Conservation (phyloP, 1,140 invertebrate genomes). For the Contarinia nasturtii region DNA sequence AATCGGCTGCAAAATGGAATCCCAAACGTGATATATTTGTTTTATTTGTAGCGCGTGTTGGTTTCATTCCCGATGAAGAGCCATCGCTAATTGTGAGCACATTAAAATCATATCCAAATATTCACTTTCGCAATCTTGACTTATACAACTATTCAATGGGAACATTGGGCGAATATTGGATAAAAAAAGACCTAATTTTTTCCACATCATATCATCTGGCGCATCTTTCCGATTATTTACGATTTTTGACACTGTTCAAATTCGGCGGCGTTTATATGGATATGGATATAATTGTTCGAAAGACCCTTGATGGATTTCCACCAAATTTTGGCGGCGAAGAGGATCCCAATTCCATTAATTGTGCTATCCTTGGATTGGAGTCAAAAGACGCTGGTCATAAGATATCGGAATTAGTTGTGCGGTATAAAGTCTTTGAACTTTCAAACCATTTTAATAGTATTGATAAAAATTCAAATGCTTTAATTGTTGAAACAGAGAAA, state of each 20-base stretch:
- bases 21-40: conserved; percentile 33
- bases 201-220: conserved; percentile 28
- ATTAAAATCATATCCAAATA: conserved; percentile 31
- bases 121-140: conserved; percentile 33
- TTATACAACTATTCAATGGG: conserved; percentile 32
- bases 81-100: conserved; percentile 21
- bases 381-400: conserved; percentile 31
- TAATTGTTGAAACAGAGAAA: too few relatives aligned
- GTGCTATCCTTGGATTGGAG: conserved; percentile 42
- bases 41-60: conserved; percentile 29
- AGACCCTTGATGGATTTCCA: conserved; percentile 32
- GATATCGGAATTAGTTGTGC: too few relatives aligned
- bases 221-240: conserved; percentile 46
- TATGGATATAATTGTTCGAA: conserved; percentile 49
- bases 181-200: conserved; percentile 31
- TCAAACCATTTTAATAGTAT: too few relatives aligned
- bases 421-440: too few relatives aligned
- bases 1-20: conserved; percentile 41
- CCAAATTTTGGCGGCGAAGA: conserved; percentile 45
- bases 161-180: conserved; percentile 40
- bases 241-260: conserved; percentile 53
- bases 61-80: conserved; percentile 12
- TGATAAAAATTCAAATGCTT: too few relatives aligned
- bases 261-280: conserved; percentile 62
- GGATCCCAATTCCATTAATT: conserved; percentile 33